These are phyloP conservation scores for Myrmecobius fasciatus DNA, from an alignment of 2,113 vertebrate genomes.

Conservation along the genomic window DNA sequence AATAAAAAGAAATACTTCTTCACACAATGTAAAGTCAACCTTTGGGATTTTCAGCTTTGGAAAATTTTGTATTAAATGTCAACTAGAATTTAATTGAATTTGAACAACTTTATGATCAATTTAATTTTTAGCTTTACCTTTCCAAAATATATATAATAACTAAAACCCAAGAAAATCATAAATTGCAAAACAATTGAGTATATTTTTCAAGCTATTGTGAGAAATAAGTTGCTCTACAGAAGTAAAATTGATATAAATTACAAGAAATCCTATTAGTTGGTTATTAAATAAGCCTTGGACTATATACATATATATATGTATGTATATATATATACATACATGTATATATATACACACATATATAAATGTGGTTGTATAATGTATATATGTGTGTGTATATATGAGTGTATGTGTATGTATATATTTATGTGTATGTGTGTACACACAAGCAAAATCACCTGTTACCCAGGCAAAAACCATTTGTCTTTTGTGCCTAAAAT, in stretches of 20 bases:
- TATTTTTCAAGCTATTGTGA: not conserved
- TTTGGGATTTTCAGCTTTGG: constrained; percentile 1
- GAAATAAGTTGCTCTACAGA: not conserved
- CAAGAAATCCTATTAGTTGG: not conserved
- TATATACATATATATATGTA: not conserved
- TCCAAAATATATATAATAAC: not conserved
- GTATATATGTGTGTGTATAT: no score
- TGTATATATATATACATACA: no score
- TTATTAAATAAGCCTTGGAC: constrained; percentile 16
- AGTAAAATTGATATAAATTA: not conserved
- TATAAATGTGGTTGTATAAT: no score
- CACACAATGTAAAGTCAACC: constrained; percentile 38
- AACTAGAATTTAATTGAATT: constrained; percentile 44
- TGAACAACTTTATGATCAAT: not conserved
- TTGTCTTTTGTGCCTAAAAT: constrained; percentile 14
- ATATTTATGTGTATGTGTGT: no score
- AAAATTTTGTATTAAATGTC: constrained; percentile 20
- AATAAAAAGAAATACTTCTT: constrained; percentile 41
- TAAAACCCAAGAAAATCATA: constrained; percentile 40
- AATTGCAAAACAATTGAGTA: not conserved
- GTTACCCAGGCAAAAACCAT: not conserved
- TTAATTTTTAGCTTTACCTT: constrained; percentile 34
- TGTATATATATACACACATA: no score
- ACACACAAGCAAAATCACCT: not conserved
- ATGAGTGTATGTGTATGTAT: no score